phyloP scores from a whole-genome alignment of 2,797 vertebrate genomes.

The Gadopsis marmoratus region DNA sequence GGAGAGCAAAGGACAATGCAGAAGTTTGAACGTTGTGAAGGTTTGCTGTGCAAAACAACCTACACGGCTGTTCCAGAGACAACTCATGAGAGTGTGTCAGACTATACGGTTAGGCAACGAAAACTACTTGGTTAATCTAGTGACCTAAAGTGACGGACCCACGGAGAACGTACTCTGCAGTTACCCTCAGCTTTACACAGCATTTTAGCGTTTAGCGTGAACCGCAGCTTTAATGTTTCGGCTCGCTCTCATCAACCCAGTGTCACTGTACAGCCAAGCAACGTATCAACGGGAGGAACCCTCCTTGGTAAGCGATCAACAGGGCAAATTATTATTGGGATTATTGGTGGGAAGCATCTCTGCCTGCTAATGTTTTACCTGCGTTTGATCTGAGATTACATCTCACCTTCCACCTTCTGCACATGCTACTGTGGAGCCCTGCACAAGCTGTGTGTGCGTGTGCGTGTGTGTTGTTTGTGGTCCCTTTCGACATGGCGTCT shows the following conservation, averaged over 20 bases:
- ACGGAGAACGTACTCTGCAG: neutral
- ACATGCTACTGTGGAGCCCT: neutral
- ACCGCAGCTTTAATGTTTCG: too few species aligned
- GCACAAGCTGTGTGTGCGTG: neutral
- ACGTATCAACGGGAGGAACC: neutral
- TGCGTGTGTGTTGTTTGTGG: conserved; percentile 8
- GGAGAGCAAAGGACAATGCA: conserved; percentile 10
- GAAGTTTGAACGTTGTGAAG: neutral
- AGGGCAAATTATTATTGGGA: neutral
- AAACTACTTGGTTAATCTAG: too few species aligned
- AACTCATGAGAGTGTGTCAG: neutral
- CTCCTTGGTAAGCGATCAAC: neutral
- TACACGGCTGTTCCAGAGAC: neutral
- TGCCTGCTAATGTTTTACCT: neutral
- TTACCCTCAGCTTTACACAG: neutral
- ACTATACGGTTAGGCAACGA: too few species aligned
- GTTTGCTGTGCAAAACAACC: neutral
- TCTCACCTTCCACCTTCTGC: conserved; percentile 4
- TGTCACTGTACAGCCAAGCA: neutral
- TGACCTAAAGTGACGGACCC: too few species aligned
- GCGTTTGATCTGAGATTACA: neutral
- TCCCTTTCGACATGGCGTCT: conserved; percentile 4
- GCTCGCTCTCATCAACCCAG: neutral
- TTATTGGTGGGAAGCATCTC: neutral
- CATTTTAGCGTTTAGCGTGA: too few species aligned